Evolutionary conservation across 2,113 vertebrate genomes (phyloP).

Genomic region (Neomonachus schauinslandi): DNA sequence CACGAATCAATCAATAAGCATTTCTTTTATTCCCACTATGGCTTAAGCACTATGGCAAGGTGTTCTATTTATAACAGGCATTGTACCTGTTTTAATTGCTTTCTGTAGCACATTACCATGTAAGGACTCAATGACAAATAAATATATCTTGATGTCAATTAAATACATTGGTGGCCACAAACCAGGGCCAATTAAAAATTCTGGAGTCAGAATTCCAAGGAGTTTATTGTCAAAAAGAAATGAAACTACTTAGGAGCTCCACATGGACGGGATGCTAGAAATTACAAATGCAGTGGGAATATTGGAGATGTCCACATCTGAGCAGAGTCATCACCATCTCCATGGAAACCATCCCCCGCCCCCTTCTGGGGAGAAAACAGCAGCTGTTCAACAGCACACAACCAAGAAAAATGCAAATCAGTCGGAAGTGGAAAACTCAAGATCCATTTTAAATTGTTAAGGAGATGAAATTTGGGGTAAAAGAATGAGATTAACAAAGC

Average conservation of each 20-base stretch:
- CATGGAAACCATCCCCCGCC: constrained; percentile 73
- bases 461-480: constrained; percentile 52
- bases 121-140: constrained; percentile 29
- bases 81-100: constrained; percentile 31
- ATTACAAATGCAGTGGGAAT: constrained; percentile 67
- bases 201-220: constrained; percentile 37
- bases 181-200: constrained; percentile 6
- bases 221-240: constrained; percentile 54
- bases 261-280: constrained; percentile 3
- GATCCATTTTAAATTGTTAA: constrained; percentile 63
- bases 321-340: constrained; percentile 70
- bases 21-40: constrained; percentile 12
- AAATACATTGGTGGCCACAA: constrained; percentile 57
- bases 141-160: constrained; percentile 43
- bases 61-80: neutral
- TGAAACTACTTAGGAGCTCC: constrained; percentile 29
- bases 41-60: neutral
- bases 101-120: constrained; percentile 11
- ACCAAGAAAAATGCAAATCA: constrained; percentile 74
- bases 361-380: constrained; percentile 61
- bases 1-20: constrained; percentile 40
- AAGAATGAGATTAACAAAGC: constrained; percentile 55
- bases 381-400: constrained; percentile 74
- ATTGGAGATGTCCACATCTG: constrained; percentile 70
- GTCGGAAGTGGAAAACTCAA: constrained; percentile 49